phyloP scores from a whole-genome alignment of 1,140 invertebrate species.

The Geopemphigus sp. region DNA sequence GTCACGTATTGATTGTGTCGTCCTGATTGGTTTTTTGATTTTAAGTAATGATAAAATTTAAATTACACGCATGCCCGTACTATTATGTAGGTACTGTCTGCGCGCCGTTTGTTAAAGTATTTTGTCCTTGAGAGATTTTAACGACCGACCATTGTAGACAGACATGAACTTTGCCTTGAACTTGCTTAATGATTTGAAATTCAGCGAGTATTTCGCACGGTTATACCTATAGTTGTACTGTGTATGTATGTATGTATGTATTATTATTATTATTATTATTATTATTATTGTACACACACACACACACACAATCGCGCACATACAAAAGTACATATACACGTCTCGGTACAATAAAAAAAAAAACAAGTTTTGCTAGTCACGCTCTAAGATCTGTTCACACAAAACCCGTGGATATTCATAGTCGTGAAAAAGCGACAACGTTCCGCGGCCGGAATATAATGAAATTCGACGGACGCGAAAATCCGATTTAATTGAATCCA shows the following conservation, averaged over 20 bases:
- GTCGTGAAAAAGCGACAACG: conserved; percentile 7
- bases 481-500: conserved; percentile 7
- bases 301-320: not conserved
- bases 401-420: conserved; percentile 3
- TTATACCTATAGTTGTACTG: not conserved
- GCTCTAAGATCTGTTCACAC: conserved; percentile 21
- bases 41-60: conserved; percentile 10
- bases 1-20: conserved; percentile 14
- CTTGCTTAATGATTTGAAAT: conserved; percentile 42
- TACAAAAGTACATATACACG: not conserved
- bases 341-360: conserved; percentile 5
- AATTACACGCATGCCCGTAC: conserved; percentile 13
- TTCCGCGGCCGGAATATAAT: not conserved
- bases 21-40: conserved; percentile 29
- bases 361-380: conserved; percentile 41
- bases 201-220: conserved; percentile 45
- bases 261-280: too few species aligned
- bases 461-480: conserved; percentile 9
- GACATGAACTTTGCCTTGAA: conserved; percentile 48
- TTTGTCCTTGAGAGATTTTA: conserved; percentile 48
- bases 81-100: not conserved
- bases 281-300: conserved; percentile 19
- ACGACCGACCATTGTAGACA: conserved; percentile 42
- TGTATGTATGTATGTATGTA: too few species aligned
- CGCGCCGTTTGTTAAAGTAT: not conserved